phyloP scores from a whole-genome alignment of 2,797 vertebrate species.

The Momotus momota region DNA sequence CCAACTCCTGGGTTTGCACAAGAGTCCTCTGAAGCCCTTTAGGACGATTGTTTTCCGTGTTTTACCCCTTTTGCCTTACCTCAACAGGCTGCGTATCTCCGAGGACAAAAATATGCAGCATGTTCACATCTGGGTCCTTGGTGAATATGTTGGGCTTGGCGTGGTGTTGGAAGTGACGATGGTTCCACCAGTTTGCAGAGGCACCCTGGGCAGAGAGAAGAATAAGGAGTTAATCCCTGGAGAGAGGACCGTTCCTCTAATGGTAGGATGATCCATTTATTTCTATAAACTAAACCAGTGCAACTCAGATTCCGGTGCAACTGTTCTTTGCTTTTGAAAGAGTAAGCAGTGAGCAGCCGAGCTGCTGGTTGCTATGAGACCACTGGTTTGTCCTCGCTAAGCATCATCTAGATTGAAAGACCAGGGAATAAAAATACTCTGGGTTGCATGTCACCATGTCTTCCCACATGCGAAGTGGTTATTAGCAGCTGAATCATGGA shows the following conservation, averaged over 20 bases:
- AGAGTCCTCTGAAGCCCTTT: not conserved
- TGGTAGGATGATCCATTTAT: not conserved
- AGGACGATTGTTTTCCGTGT: not conserved
- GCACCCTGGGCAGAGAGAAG: conserved; percentile 83
- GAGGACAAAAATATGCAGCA: conserved; percentile 89
- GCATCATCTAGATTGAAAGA: not conserved
- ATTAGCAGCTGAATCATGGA: not conserved
- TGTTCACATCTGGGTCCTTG: conserved; percentile 96
- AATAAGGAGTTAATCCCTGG: not conserved
- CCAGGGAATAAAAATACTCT: not conserved
- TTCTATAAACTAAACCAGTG: not conserved
- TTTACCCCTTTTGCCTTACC: conserved; percentile 68
- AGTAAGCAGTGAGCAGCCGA: not conserved
- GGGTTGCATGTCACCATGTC: not conserved
- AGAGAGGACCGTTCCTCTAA: not conserved
- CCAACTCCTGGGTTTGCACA: not conserved
- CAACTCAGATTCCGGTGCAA: not conserved
- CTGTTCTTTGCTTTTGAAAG: not conserved
- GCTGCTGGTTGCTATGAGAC: not conserved
- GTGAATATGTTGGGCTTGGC: conserved; percentile 93
- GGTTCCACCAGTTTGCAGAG: conserved; percentile 98
- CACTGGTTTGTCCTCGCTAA: not conserved
- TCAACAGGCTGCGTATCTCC: conserved; percentile 91
- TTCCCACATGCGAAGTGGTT: not conserved
- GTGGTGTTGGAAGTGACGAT: conserved; percentile 95